These are phyloP conservation scores for Manis javanica DNA, from an alignment of 2,797 vertebrate genomes.

Conservation along the genomic window DNA sequence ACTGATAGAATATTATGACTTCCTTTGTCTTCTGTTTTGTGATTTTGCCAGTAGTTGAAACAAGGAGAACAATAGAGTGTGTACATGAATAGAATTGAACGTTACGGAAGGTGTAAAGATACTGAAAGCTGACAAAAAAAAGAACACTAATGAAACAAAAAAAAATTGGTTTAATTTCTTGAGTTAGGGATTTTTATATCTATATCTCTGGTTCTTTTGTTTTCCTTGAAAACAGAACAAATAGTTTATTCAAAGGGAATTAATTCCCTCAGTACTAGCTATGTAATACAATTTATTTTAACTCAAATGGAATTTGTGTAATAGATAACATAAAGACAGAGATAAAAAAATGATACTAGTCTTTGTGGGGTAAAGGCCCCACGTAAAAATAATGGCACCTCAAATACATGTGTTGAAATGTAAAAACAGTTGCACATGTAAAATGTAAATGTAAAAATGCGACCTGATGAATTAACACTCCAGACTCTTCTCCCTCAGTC, in stretches of 20 bases:
- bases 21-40: slow-evolving; percentile 83
- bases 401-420: not conserved
- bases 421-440: too few relatives aligned
- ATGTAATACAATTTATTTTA: slow-evolving; percentile 37
- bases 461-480: not conserved
- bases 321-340: not conserved
- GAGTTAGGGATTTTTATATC: slow-evolving; percentile 57
- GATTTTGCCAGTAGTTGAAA: slow-evolving; percentile 80
- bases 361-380: not conserved
- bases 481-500: not conserved
- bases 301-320: not conserved
- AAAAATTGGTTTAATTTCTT: slow-evolving; percentile 60
- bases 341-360: not conserved
- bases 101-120: slow-evolving; percentile 79
- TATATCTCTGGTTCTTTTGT: slow-evolving; percentile 36
- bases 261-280: slow-evolving; percentile 12
- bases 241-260: slow-evolving; percentile 58
- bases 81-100: slow-evolving; percentile 79
- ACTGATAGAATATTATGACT: slow-evolving; percentile 83
- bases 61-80: slow-evolving; percentile 80
- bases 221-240: slow-evolving; percentile 58
- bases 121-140: slow-evolving; percentile 79
- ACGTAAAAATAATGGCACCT: not conserved
- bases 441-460: too few relatives aligned
- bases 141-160: slow-evolving; percentile 76